Conservation (phyloP, 1,140 invertebrate species). For the Cherax destructor region DNA sequence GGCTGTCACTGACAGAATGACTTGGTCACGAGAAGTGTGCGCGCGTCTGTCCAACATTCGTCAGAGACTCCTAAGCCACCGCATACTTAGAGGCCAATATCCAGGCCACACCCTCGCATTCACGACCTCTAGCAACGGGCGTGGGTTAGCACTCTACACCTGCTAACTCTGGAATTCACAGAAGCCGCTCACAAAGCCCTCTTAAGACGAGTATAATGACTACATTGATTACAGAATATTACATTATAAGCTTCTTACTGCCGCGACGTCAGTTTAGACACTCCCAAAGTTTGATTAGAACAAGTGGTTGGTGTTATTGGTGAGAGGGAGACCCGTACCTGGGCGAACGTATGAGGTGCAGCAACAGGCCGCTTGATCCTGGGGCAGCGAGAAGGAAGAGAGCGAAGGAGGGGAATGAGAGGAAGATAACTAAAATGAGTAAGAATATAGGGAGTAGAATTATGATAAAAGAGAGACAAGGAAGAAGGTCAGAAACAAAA, state of each 20-base stretch:
- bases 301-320: slow-evolving; percentile 65
- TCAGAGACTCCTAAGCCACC: too few relatives aligned
- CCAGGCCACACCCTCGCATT: not conserved
- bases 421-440: not conserved
- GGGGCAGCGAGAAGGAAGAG: not conserved
- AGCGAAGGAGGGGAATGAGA: not conserved
- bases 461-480: not conserved
- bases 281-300: slow-evolving; percentile 59
- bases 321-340: not conserved
- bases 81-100: not conserved
- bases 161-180: slow-evolving; percentile 56
- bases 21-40: not conserved
- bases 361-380: slow-evolving; percentile 34
- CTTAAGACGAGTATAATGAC: slow-evolving; percentile 65
- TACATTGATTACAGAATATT: slow-evolving; percentile 68
- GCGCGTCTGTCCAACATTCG: not conserved
- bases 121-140: slow-evolving; percentile 14
- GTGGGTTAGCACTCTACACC: slow-evolving; percentile 51
- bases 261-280: slow-evolving; percentile 54
- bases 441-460: not conserved
- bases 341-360: not conserved
- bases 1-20: not conserved
- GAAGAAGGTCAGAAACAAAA: not conserved
- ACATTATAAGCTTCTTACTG: slow-evolving; percentile 63
- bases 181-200: slow-evolving; percentile 63